Conservation (phyloP, 2,888 invertebrate genomes). For the Leptogaster cylindrica region DNA sequence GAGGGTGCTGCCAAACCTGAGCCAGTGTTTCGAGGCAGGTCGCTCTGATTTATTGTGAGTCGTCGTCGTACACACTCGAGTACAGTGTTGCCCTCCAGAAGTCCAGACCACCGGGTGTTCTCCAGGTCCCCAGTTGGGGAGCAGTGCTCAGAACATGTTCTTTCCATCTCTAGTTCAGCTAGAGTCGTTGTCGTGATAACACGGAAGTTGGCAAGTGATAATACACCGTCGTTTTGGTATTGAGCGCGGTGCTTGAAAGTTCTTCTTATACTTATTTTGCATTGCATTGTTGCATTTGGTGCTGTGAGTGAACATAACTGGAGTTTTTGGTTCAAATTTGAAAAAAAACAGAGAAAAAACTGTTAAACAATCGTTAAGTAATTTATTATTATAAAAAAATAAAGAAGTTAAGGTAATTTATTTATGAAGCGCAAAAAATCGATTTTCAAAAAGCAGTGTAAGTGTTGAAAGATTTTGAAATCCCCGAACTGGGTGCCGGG, state of each 20-base stretch:
- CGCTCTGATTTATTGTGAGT: background rate
- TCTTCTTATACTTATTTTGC: constrained; percentile 1
- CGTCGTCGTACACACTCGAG: background rate
- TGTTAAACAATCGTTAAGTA: background rate
- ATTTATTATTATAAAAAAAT: background rate
- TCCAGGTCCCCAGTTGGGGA: constrained; percentile 4
- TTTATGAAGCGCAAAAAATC: constrained; percentile 24
- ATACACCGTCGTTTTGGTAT: background rate
- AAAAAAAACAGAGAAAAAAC: background rate
- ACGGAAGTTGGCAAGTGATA: background rate
- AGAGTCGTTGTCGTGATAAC: constrained; percentile 45
- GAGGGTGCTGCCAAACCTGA: no score
- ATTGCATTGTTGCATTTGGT: constrained; percentile 13
- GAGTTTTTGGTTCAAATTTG: constrained; percentile 2
- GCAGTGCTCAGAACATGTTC: constrained; percentile 5
- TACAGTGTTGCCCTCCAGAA: no score
- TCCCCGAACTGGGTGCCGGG: background rate
- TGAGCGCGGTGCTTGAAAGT: constrained; percentile 20
- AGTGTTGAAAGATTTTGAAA: constrained; percentile 15
- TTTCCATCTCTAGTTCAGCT: constrained; percentile 42
- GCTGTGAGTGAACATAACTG: constrained; percentile 31
- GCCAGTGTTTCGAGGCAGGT: background rate
- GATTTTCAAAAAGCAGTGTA: constrained; percentile 28
- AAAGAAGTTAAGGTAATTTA: background rate
- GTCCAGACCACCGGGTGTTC: constrained; percentile 10